These are phyloP conservation scores for Coregonus ussuriensis DNA, from an alignment of 2,797 vertebrate species.

Conservation along the genomic window DNA sequence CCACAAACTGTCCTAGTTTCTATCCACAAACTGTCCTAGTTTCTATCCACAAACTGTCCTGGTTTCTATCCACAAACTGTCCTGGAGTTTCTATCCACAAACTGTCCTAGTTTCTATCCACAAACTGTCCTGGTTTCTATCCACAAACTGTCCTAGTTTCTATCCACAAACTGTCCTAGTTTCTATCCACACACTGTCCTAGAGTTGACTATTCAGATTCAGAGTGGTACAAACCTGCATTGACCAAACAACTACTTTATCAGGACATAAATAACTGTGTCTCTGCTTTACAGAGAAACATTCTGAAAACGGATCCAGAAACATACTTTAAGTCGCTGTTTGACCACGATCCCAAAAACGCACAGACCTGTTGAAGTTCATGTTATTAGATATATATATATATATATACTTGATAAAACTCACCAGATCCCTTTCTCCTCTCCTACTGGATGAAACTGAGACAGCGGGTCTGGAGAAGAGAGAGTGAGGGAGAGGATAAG, in stretches of 20 bases:
- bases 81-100: neutral
- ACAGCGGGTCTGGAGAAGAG: constrained; percentile 24
- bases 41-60: neutral
- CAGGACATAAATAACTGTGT: neutral
- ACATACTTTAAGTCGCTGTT: too few species aligned
- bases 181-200: neutral
- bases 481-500: constrained; percentile 39
- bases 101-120: neutral
- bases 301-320: too few species aligned
- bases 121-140: too few species aligned
- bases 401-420: neutral
- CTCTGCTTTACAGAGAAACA: neutral
- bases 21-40: neutral
- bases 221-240: neutral
- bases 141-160: too few species aligned
- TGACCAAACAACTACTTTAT: neutral
- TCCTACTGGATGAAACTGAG: constrained; percentile 19
- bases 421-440: neutral
- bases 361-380: neutral
- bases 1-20: neutral
- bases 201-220: neutral
- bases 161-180: neutral
- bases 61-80: neutral
- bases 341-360: neutral
- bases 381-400: neutral